Base-by-base conservation (phyloP, 2,797 vertebrate genomes). In the Silurus lanzhouensis region DNA sequence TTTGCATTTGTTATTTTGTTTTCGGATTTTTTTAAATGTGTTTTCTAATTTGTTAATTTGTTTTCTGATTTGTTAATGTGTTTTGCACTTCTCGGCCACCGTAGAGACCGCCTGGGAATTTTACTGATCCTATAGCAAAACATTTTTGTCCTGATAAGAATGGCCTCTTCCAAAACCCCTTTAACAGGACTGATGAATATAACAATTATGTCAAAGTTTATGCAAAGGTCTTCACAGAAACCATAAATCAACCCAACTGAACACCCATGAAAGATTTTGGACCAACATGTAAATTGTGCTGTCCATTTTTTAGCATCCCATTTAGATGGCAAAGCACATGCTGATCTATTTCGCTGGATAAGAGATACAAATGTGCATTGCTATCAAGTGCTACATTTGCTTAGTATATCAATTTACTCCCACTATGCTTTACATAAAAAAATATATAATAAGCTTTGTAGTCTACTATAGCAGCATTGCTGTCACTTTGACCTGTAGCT, bases 401-500 rank as follows among this genome's bases (percentile, higher is more conserved):
- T 4, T 20, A 74, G 71, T 52, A 22, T 1, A 57, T 17, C 22
- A 52, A 19, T 19, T 46, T 55, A 25, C 80, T 55, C 31, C 25
- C 67, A 13, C 38, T 67, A 15, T 77, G 22, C 31, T 46, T n/a
- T 17, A 60, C n/a, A 31, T n/a, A 15, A 17, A 70, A 27, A 58
- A 38, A 70, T 14, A 84, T 46, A 81, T 76, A 81, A 46, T 76
- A 38, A 44, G 38, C 67, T 68, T 20, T 60, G 48, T 83, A 58
- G 67, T 81, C 75, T 46, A 86, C 25, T 78, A 61, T 67, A 67
- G 63, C 58, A 83, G 74, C 20, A 60, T 31, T 70, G 19, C 17
- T 88, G 80, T 83, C 46, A 75, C 64, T 82, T 38, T 83, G 81
- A 82, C 58, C 81, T 81, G 31, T 60, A 52, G 27, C 19, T 60